Base-by-base conservation (phyloP, 2,113 vertebrate genomes). In the Amblyopsis rosae region DNA sequence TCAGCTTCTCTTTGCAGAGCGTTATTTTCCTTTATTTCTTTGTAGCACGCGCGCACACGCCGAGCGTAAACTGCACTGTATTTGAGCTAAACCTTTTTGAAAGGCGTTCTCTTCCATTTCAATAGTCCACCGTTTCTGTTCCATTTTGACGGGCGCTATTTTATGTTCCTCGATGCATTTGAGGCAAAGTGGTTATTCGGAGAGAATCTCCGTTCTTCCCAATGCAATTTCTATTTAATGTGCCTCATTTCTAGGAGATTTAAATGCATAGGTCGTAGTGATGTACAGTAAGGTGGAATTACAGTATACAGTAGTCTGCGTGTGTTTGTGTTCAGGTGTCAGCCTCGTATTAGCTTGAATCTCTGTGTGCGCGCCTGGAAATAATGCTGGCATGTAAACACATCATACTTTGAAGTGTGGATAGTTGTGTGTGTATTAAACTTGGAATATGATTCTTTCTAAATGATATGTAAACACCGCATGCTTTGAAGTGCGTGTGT, bases 401-500 rank as follows among this genome's bases (percentile, higher is more conserved):
- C 35, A 59, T 61, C 58, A 55, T 19, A 46, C 70, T 88, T 84
- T 72, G 70, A 77, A 81, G 66, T 53, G 62, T 63, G 60, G 62
- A 67, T 51, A 32, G 55, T 62, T 64, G 54, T 76, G 62, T 80
- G 65, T 77, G 64, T 66, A 72, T 80, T 63, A 80, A 75, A 72
- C 59, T 58, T 75, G 67, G 59, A 76, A 69, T 84, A 50, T 53
- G 75, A 87, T 77, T 83, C 69, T 82, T 77, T 63, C 26, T 82
- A 55, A 70, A 51, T 81, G 76, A 74, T 19, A 32, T 82, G 65
- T 86, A 79, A 85, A 88, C 82, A 83, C 3, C 2, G 56, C 51
- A 41, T 5, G 26, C 80, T 88, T 84, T 87, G 77, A 80, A 77
- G 72, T 66, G 70, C 57, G 75, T 73, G 75, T 73, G 69, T 19